A percentile compares a stretch with the other conserved stretches of the same genome.
These are phyloP conservation scores for Elymnias hypermnestra DNA, from an alignment of 1,140 invertebrate species.

Conservation along the genomic window DNA sequence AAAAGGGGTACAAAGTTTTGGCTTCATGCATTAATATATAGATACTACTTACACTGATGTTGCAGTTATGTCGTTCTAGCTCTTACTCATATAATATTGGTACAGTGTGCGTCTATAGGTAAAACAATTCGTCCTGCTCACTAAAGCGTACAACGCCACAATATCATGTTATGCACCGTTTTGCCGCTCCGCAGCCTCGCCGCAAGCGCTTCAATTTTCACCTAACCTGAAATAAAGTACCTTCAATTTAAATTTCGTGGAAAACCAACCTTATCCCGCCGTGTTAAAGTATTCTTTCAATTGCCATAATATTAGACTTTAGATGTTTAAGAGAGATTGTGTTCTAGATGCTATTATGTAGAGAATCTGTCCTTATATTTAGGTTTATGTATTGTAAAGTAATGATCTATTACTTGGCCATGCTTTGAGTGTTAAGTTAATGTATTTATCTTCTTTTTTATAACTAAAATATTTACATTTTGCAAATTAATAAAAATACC, in stretches of 20 bases:
- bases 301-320: not conserved
- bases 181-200: constrained; percentile 46
- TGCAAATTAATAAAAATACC: no score
- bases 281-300: constrained; percentile 9
- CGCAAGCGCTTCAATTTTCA: constrained; percentile 25
- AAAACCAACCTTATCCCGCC: constrained; percentile 9
- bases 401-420: constrained; percentile 18
- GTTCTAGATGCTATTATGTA: constrained; percentile 16
- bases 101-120: constrained; percentile 25
- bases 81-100: no score
- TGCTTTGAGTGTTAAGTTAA: not conserved
- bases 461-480: not conserved
- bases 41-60: no score
- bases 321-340: constrained; percentile 20
- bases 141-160: constrained; percentile 29
- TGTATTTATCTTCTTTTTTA: not conserved
- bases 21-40: no score
- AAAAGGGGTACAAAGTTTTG: no score
- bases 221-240: not conserved
- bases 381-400: constrained; percentile 23
- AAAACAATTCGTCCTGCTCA: constrained; percentile 43
- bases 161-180: constrained; percentile 62
- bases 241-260: not conserved
- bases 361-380: constrained; percentile 19
- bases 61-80: no score